phyloP scores from a whole-genome alignment of 2,113 vertebrate species.

The Australoheros scitulus region DNA sequence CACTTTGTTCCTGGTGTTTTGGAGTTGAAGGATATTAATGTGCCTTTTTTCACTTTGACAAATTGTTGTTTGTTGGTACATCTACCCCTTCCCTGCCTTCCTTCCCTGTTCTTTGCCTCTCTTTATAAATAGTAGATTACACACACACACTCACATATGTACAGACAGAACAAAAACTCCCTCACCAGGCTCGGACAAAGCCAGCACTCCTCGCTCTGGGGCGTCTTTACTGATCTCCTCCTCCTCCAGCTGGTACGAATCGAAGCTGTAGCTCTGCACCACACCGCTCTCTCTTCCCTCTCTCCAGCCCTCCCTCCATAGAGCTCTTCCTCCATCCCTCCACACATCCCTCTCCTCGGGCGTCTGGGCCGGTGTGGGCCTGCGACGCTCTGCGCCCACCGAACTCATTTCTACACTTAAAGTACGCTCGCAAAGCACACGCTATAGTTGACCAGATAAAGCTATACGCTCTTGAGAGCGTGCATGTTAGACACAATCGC shows the following conservation, averaged over 20 bases:
- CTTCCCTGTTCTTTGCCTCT: conserved; percentile 1
- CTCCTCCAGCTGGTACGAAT: conserved; percentile 93
- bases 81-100: not conserved
- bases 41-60: not conserved
- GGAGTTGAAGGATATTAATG: not conserved
- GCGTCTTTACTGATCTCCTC: conserved; percentile 82
- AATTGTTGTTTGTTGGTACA: not conserved
- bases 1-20: not conserved
- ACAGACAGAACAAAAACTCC: conserved; percentile 7
- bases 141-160: not conserved
- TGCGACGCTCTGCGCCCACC: conserved; percentile 83
- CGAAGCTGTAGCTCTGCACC: conserved; percentile 94
- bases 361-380: conserved; percentile 78
- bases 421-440: conserved; percentile 7
- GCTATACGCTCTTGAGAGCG: conserved; percentile 31
- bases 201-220: conserved; percentile 84
- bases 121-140: conserved; percentile 33
- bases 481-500: conserved; percentile 54
- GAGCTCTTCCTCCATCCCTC: conserved; percentile 60
- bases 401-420: conserved; percentile 80
- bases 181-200: conserved; percentile 89
- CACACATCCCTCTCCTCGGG: conserved; percentile 78
- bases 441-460: not conserved
- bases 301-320: conserved; percentile 71
- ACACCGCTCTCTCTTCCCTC: conserved; percentile 79